Conservation (phyloP, 2,797 vertebrate species). For the Pristis pectinata region DNA sequence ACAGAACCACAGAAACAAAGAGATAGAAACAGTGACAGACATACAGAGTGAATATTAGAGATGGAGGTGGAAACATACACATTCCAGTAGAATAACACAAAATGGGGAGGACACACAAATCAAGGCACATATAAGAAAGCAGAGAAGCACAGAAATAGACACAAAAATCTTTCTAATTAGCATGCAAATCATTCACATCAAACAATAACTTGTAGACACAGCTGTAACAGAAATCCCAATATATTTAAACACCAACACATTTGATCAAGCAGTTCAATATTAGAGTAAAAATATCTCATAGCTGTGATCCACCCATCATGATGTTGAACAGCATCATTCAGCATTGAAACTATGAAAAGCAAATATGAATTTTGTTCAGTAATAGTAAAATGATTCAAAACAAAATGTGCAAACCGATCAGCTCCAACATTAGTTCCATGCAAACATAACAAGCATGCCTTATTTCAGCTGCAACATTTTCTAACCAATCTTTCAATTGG, state of each 20-base stretch:
- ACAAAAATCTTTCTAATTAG: neutral
- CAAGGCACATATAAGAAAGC: neutral
- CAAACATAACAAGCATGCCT: constrained; percentile 24
- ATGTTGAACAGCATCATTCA: constrained; percentile 52
- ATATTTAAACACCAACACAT: neutral
- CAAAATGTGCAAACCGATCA: neutral
- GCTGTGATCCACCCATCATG: neutral
- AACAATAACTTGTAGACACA: constrained; percentile 10
- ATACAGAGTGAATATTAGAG: neutral
- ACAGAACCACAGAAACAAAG: neutral
- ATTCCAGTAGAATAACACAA: no score
- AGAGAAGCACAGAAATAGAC: neutral
- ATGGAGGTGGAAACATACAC: neutral
- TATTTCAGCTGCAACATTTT: constrained; percentile 13
- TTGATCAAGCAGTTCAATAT: neutral
- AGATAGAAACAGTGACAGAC: neutral
- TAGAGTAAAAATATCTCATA: neutral
- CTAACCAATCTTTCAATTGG: constrained; percentile 31
- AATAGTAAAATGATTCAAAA: neutral
- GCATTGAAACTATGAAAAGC: constrained; percentile 49
- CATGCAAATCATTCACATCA: neutral
- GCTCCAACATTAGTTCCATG: constrained; percentile 3
- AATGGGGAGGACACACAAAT: neutral
- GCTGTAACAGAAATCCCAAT: neutral
- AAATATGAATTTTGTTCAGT: constrained; percentile 34